phyloP scores from a whole-genome alignment of 2,888 invertebrate genomes.

The Agapostemon virescens region DNA sequence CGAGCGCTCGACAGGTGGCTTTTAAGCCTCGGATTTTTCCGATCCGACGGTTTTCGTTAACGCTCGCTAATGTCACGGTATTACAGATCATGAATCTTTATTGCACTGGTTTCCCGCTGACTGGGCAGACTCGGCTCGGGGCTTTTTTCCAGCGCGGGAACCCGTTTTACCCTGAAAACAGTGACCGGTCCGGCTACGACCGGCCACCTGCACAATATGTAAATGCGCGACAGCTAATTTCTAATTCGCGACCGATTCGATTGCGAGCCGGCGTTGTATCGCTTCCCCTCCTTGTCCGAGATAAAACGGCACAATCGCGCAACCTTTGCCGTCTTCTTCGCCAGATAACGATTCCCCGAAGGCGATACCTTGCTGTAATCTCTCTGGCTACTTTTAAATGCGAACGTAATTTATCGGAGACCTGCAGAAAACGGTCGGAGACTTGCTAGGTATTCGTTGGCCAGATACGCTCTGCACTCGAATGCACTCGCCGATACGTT shows the following conservation, averaged over 20 bases:
- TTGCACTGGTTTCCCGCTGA: conserved; percentile 54
- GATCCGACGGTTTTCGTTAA: conserved; percentile 28
- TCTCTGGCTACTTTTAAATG: not conserved
- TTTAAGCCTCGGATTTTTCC: conserved; percentile 22
- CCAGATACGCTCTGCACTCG: not conserved
- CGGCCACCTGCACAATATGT: conserved; percentile 67
- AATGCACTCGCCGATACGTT: not conserved
- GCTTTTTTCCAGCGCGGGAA: conserved; percentile 61
- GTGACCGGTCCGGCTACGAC: conserved; percentile 50
- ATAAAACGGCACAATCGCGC: not conserved
- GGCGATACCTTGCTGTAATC: not conserved
- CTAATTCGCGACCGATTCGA: conserved; percentile 64
- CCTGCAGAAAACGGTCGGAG: not conserved
- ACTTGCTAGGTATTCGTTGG: not conserved
- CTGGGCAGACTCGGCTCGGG: conserved; percentile 10
- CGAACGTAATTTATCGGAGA: not conserved
- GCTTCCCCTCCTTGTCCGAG: not conserved
- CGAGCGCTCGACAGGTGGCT: conserved; percentile 35
- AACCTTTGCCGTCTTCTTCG: conserved; percentile 7
- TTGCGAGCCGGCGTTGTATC: conserved; percentile 25
- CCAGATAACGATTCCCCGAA: not conserved
- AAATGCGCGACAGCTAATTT: conserved; percentile 65
- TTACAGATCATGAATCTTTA: conserved; percentile 58
- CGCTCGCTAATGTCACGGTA: conserved; percentile 38
- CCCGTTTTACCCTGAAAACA: conserved; percentile 71